Base-by-base conservation (phyloP, 1,140 invertebrate species). In the Drosophila rhopaloa region DNA sequence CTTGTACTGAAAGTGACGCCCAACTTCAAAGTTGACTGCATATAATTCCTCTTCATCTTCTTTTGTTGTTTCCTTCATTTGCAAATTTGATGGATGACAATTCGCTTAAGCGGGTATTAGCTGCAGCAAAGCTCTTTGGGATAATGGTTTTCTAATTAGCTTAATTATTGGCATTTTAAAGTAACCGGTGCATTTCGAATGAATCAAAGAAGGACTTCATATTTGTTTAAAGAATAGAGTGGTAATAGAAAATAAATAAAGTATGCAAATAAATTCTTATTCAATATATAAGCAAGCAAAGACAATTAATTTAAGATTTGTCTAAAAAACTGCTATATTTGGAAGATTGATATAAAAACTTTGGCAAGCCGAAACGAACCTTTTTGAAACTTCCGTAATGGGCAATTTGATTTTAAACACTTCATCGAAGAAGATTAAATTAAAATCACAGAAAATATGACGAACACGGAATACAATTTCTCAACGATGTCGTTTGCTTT, bases 11-110 rank as follows among this genome's bases (percentile, higher is more conserved):
- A 66, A 70, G 55, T 85, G 81, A 77, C 81, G 79, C 65, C 74
- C 59, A 78, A 81, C 73, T 85, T 65, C n/a, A 47, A 85, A 81
- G 78, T 74, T 81, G 51, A 74, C 85, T 84, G 78, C 60, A 66
- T 65, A 14, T 35, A 24, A 50, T 50, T 65, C 16, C 11, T n/a
- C 37, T 61, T 5, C 8, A 4, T 38, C 24, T 67, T 66, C 35
- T 66, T 40, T 66, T 38, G 14, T 41, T 32, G 10, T 41, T 50
- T 29, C 38, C 55, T 44, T 68, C 48, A 81, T 53, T 63, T 68
- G 38, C 37, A 74, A 74, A 78, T 84, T 80, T 86, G 73, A 84
- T 84, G 81, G 74, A 86, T 86, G 56, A 70, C 73, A 68, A 56
- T 74, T 57, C 48, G 40, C 61, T 61, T 48, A 51, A 57, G 50